These are phyloP conservation scores for Galemys pyrenaicus DNA, from an alignment of 2,113 vertebrate species.

Conservation along the genomic window DNA sequence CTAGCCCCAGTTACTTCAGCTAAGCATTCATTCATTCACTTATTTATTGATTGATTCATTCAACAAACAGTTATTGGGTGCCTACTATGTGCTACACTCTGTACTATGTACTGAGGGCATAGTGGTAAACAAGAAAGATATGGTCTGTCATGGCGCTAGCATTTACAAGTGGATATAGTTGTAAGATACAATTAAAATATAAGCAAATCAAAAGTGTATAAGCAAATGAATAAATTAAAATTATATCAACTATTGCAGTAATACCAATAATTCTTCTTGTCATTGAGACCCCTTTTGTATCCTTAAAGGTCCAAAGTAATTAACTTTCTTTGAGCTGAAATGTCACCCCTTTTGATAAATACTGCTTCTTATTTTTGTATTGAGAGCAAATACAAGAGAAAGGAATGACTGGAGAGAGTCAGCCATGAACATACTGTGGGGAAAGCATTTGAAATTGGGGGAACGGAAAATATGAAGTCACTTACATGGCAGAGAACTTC, in stretches of 20 bases:
- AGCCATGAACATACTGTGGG: neutral
- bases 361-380: neutral
- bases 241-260: neutral
- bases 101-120: neutral
- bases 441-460: neutral
- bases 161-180: neutral
- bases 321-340: too few species aligned
- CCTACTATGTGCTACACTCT: neutral
- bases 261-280: neutral
- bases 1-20: neutral
- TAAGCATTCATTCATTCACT: neutral
- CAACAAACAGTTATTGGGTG: neutral
- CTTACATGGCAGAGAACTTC: neutral
- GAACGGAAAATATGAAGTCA: neutral
- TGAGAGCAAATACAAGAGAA: neutral
- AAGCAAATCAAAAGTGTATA: neutral
- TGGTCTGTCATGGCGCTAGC: neutral
- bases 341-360: neutral
- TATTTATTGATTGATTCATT: neutral
- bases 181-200: neutral
- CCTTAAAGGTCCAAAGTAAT: too few species aligned
- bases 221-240: neutral
- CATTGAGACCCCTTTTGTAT: neutral
- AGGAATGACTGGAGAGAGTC: neutral
- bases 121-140: neutral